A percentile compares a stretch with the other conserved stretches of the same genome.
These are phyloP conservation scores for Leptoclinus maculatus DNA, from an alignment of 2,797 vertebrate genomes.

Conservation along the genomic window DNA sequence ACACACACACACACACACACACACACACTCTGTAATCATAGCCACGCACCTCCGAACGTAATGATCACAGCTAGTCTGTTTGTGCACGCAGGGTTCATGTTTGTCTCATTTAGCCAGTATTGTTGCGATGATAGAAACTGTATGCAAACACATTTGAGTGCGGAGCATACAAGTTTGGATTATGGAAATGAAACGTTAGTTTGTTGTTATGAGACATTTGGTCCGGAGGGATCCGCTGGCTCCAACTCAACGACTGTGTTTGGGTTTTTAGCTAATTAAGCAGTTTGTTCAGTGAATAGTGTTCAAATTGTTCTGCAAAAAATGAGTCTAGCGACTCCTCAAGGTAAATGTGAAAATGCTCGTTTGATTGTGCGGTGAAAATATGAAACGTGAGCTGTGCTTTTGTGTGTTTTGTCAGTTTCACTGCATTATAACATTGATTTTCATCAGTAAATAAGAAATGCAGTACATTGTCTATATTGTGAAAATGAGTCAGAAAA, in stretches of 20 bases:
- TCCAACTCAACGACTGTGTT: conserved; percentile 26
- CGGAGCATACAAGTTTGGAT: conserved; percentile 28
- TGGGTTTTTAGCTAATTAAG: conserved; percentile 43
- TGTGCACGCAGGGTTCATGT: conserved; percentile 49
- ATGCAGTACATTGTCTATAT: conserved; percentile 1
- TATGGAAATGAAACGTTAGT: conserved; percentile 52
- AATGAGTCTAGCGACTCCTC: not conserved
- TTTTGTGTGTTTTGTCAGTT: conserved; percentile 9
- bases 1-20: conserved; percentile 2
- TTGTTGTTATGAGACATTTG: conserved; percentile 34
- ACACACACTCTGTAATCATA: conserved; percentile 30
- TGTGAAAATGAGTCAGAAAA: not conserved
- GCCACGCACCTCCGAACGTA: conserved; percentile 61
- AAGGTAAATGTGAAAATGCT: not conserved
- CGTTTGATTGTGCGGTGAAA: not conserved
- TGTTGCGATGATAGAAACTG: conserved; percentile 42
- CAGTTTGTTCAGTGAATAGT: conserved; percentile 44
- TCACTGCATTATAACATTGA: conserved; percentile 2
- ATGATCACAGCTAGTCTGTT: conserved; percentile 53
- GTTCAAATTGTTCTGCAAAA: conserved; percentile 34
- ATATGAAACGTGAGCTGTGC: not conserved
- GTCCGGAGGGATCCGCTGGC: conserved; percentile 32
- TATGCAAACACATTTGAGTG: conserved; percentile 48
- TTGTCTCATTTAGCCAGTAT: conserved; percentile 56
- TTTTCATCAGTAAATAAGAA: conserved; percentile 27